Evolutionary conservation across 2,888 invertebrate species (phyloP).

Genomic region (Pseudanteris insignis): DNA sequence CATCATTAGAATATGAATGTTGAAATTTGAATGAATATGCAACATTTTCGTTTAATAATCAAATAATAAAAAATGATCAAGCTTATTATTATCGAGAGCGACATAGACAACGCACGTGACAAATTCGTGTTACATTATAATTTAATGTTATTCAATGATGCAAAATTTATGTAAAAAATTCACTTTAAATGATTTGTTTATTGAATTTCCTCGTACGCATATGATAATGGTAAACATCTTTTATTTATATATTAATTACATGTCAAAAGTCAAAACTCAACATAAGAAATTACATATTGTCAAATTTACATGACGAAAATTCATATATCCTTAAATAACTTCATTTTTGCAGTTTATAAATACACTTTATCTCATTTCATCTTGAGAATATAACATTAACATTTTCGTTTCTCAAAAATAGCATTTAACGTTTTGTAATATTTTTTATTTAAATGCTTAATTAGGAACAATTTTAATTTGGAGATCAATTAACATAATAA

Average conservation of each 20-base stretch:
- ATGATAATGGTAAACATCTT: constrained; percentile 6
- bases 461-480: constrained; percentile 4
- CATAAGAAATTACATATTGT: background rate
- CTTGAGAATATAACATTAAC: background rate
- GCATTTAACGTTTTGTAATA: constrained; percentile 2
- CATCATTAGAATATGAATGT: too few species aligned
- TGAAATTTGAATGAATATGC: too few species aligned
- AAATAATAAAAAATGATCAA: too few species aligned
- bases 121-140: too few species aligned
- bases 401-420: constrained; percentile 18
- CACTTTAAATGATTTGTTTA: too few species aligned
- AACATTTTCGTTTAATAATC: too few species aligned
- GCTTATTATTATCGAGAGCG: too few species aligned
- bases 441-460: constrained; percentile 6
- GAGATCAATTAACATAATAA: background rate
- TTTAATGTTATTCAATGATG: too few species aligned
- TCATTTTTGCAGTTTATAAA: too few species aligned
- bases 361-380: background rate
- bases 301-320: background rate
- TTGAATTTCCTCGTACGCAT: too few species aligned
- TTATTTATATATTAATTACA: constrained; percentile 11
- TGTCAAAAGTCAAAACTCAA: background rate
- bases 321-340: background rate
- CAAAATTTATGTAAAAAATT: too few species aligned
- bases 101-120: too few species aligned